A percentile compares a stretch with the other conserved stretches of the same genome.
Evolutionary conservation across 2,888 invertebrate species (phyloP).

Genomic region (Aricia artaxerxes): DNA sequence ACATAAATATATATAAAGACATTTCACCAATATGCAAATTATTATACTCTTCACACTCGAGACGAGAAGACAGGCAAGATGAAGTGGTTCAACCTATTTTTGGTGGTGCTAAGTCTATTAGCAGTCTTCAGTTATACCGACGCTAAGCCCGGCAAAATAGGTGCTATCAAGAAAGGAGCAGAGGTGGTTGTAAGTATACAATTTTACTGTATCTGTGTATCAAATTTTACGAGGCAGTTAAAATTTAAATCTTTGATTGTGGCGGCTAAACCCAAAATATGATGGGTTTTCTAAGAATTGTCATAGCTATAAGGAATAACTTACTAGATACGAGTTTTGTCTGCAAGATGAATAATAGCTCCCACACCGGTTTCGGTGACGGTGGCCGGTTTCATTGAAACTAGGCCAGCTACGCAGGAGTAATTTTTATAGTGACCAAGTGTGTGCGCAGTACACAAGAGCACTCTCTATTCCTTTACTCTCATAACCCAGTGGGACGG

Average conservation of each 20-base stretch:
- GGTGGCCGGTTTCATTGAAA: no score
- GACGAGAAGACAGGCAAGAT: slow-evolving; percentile 34
- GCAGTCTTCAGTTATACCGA: slow-evolving; percentile 41
- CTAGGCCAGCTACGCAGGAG: no score
- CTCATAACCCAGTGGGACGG: no score
- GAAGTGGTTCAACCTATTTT: slow-evolving; percentile 39
- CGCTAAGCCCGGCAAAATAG: slow-evolving; percentile 51
- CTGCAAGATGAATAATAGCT: no score
- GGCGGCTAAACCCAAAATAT: not conserved
- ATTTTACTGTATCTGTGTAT: not conserved
- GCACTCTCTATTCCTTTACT: no score
- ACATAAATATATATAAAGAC: slow-evolving; percentile 8
- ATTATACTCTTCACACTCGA: slow-evolving; percentile 13
- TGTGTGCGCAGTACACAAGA: no score
- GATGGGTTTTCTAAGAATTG: not conserved
- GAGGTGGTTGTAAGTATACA: slow-evolving; percentile 49
- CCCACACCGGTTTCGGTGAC: no score
- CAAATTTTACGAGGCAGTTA: not conserved
- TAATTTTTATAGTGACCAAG: no score
- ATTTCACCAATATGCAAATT: slow-evolving; percentile 30
- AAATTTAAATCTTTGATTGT: not conserved
- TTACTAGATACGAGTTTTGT: no score
- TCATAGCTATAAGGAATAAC: not conserved
- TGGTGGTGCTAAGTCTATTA: slow-evolving; percentile 38
- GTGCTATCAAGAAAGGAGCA: slow-evolving; percentile 50